phyloP scores from a whole-genome alignment of 2,113 vertebrate genomes.

The Nothocercus julius region DNA sequence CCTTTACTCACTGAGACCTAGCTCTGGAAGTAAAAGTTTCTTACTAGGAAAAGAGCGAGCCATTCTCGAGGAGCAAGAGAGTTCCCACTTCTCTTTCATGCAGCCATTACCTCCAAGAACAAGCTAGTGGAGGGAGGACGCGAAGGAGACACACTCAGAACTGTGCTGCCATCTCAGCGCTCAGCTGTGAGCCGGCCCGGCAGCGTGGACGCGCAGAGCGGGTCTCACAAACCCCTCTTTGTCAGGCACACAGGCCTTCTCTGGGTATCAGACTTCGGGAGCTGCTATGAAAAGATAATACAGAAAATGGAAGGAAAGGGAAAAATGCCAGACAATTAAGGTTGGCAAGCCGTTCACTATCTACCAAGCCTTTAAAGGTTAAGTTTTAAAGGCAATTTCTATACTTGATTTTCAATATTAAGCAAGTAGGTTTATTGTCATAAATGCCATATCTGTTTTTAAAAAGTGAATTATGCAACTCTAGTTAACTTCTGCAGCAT shows the following conservation, averaged over 20 bases:
- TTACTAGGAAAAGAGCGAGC: background rate
- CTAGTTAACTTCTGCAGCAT: background rate
- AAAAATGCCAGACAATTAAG: background rate
- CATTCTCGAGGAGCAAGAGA: background rate
- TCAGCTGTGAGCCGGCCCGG: rapidly evolving
- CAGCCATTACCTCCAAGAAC: background rate
- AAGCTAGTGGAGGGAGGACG: background rate
- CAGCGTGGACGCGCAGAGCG: background rate
- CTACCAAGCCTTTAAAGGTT: background rate
- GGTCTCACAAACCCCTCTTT: slow-evolving; percentile 5
- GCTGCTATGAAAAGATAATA: background rate
- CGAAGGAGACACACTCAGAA: background rate
- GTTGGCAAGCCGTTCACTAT: background rate
- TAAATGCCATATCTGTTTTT: background rate
- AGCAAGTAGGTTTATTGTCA: background rate
- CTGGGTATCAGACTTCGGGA: background rate
- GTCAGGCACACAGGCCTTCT: background rate
- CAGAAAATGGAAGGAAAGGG: background rate
- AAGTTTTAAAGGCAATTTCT: background rate
- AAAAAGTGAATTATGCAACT: background rate
- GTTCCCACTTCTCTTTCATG: background rate
- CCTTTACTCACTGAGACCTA: background rate
- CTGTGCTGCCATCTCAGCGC: background rate
- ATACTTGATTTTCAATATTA: background rate
- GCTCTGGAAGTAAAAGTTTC: background rate